A percentile compares a stretch with the other conserved stretches of the same genome.
phyloP scores from a whole-genome alignment of 2,888 invertebrate species.

The Ochropleura leucogaster region DNA sequence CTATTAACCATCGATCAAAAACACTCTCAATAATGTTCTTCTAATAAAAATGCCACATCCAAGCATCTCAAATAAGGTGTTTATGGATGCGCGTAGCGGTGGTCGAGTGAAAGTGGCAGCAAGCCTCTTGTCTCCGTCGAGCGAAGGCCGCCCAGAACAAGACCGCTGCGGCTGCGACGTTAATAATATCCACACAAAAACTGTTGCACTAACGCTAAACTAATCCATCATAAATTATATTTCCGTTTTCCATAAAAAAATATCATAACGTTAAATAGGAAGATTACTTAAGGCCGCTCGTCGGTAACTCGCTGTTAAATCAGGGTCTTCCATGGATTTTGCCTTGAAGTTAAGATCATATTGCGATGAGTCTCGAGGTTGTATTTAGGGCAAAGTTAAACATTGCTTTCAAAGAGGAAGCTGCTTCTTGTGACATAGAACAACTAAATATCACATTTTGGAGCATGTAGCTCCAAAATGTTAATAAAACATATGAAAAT shows the following conservation, averaged over 20 bases:
- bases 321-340: conserved; percentile 4
- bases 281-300: conserved; percentile 21
- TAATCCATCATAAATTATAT: conserved; percentile 40
- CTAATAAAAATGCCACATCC: conserved; percentile 75
- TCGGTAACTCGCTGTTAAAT: not conserved
- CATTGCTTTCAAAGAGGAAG: not conserved
- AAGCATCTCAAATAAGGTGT: conserved; percentile 69
- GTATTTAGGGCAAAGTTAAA: not conserved
- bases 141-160: conserved; percentile 86
- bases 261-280: conserved; percentile 7
- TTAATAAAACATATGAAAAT: not conserved
- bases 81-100: conserved; percentile 75
- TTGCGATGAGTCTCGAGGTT: not conserved
- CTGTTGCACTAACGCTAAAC: conserved; percentile 62
- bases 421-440: not conserved
- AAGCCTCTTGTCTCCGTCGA: conserved; percentile 81
- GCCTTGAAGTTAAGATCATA: conserved; percentile 12
- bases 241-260: conserved; percentile 28
- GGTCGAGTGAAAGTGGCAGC: conserved; percentile 88
- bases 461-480: not conserved
- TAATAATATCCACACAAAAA: conserved; percentile 80
- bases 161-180: conserved; percentile 74
- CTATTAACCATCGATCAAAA: not conserved
- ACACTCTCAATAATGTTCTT: rapidly evolving
- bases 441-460: not conserved